Evolutionary conservation across 1,140 invertebrate genomes (phyloP).

Genomic region (Tetranychus urticae): DNA sequence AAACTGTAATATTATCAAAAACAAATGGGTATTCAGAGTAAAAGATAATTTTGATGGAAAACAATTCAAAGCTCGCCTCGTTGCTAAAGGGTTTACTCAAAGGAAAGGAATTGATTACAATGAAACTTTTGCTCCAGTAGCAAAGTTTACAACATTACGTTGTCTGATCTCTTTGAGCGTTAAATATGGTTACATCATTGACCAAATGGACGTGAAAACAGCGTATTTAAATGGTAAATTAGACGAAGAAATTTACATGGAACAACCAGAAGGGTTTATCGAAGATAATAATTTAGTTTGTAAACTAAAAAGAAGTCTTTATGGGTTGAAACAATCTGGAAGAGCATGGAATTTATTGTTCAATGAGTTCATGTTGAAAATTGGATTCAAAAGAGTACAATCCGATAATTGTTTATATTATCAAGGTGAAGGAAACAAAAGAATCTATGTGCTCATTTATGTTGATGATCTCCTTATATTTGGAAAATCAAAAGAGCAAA

Average conservation of each 20-base stretch:
- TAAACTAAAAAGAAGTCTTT: constrained; percentile 20
- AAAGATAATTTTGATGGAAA: constrained; percentile 13
- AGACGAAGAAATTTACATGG: constrained; percentile 20
- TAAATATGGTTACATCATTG: constrained; percentile 12
- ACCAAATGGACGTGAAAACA: constrained; percentile 19
- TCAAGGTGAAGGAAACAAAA: not conserved
- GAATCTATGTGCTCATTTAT: constrained; percentile 11
- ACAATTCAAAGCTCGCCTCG: constrained; percentile 21
- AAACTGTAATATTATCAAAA: not conserved
- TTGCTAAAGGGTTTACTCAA: constrained; percentile 20
- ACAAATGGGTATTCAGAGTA: constrained; percentile 9
- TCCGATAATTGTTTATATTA: constrained; percentile 6
- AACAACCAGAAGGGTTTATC: constrained; percentile 17
- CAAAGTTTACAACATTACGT: constrained; percentile 14
- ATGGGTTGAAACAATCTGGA: constrained; percentile 23
- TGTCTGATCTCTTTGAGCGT: constrained; percentile 15
- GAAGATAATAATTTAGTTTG: not conserved
- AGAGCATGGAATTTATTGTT: constrained; percentile 19
- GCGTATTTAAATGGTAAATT: constrained; percentile 21
- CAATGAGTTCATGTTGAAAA: not conserved
- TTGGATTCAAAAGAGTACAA: constrained; percentile 1
- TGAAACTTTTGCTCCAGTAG: constrained; percentile 20
- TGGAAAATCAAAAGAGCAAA: not conserved
- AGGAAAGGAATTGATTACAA: constrained; percentile 14
- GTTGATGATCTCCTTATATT: constrained; percentile 13